Evolutionary conservation across 2,888 invertebrate genomes (phyloP), one percentile per base, ranked within the genome.

Genomic region (Diogma glabrata): DNA sequence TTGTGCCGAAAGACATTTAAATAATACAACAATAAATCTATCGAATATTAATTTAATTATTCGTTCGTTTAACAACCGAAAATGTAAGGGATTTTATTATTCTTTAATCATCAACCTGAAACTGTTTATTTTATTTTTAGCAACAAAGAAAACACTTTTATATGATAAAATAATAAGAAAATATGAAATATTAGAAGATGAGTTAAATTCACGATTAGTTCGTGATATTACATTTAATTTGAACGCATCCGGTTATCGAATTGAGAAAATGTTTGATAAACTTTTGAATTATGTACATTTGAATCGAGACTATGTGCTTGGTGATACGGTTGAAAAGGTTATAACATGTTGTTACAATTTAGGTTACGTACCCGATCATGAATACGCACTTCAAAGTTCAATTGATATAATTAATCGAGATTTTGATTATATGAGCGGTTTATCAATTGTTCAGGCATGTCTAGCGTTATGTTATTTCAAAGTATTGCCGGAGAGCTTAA

Each of bases 381-480:
- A 66, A 2, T 60, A 65, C 28, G 67, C 71, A 19, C 66, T 75
- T 46, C 58, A 67, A 16, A 60, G 60, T 51, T 66, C 69, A 7
- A 67, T 67, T 1, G 62, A 66, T 57, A 63, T 74, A 12, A 61
- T 76, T 40, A 60, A 73, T 30, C 79, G 79, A 52, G 76, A 79
- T 60, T 74, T 74, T 58, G 70, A 75, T 50, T 65, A 72, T 46
- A 66, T 79, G 63, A 72, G 70, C 47, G 74, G 76, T 4, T 60
- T 78, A 22, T 63, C 72, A 2, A 64, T 78, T 47, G 62, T 80
- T 8, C 75, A 78, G 57, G 65, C 72, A 10, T 72, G 73, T 40
- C 59, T 79, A 16, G 70, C 76, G 0, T 60, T 80, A 10, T 72
- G 74, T 54, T 78, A 67, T 61, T 78, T 73, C 57, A 71, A 76